phyloP scores from a whole-genome alignment of 2,113 vertebrate genomes.

The Theristicus caerulescens region DNA sequence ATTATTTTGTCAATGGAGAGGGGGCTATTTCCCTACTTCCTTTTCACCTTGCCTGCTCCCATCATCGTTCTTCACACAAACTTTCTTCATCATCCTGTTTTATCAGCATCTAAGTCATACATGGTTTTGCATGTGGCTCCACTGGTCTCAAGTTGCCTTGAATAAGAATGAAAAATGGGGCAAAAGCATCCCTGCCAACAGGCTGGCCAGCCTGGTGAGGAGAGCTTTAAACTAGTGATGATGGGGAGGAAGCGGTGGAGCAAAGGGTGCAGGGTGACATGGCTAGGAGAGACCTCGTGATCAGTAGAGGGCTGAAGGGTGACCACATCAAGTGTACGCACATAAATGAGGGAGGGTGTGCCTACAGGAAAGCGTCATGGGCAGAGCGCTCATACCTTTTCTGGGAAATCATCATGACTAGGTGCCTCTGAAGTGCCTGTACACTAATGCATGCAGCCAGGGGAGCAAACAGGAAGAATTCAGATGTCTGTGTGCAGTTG shows the following conservation, averaged over 20 bases:
- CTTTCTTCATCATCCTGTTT: neutral
- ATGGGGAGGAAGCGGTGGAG: neutral
- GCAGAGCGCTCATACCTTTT: fast-evolving
- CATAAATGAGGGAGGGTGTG: neutral
- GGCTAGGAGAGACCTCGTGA: neutral
- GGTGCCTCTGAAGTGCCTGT: neutral
- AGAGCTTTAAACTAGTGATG: neutral
- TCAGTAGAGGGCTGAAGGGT: neutral
- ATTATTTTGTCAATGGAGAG: neutral
- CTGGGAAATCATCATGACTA: neutral
- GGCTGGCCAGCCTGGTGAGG: neutral
- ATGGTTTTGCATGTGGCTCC: neutral
- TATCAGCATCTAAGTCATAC: neutral
- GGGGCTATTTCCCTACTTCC: neutral
- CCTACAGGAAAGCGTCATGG: neutral
- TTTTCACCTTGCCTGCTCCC: neutral
- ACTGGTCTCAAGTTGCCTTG: neutral
- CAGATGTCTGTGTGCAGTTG: neutral
- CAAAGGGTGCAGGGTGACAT: neutral
- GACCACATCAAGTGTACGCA: fast-evolving
- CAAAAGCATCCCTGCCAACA: neutral
- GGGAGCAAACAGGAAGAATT: neutral
- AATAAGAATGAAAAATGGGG: neutral
- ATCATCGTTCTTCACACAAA: neutral
- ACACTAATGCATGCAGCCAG: neutral